Evolutionary conservation across 2,113 vertebrate species (phyloP).

Genomic region (Prietella phreatophila): DNA sequence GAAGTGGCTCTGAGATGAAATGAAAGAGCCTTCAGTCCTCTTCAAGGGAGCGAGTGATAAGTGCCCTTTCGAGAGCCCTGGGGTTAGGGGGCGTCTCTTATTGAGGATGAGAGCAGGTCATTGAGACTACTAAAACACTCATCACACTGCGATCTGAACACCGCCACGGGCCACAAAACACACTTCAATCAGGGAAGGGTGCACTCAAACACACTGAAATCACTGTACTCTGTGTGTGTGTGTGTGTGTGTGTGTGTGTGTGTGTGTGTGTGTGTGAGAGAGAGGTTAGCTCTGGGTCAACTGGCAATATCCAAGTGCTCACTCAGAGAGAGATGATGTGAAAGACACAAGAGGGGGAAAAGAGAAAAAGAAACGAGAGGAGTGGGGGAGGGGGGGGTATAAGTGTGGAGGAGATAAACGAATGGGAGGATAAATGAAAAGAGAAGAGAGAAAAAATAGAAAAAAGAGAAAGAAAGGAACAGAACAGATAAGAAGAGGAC

Average conservation of each 20-base stretch:
- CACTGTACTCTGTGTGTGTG: neutral
- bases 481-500: neutral
- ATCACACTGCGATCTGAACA: slow-evolving; percentile 5
- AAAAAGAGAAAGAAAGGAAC: neutral
- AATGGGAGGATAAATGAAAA: too few species aligned
- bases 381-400: neutral
- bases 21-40: neutral
- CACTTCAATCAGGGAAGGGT: neutral
- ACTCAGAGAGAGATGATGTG: neutral
- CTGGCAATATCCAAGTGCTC: neutral
- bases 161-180: neutral
- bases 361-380: too few species aligned
- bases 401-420: neutral
- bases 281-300: neutral
- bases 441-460: neutral
- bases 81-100: neutral
- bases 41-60: neutral
- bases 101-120: neutral
- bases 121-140: neutral
- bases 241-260: slow-evolving; percentile 26
- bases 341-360: neutral
- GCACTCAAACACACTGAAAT: neutral
- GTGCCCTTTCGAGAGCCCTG: neutral
- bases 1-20: neutral
- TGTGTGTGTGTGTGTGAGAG: neutral